Evolutionary conservation across 2,797 vertebrate genomes (phyloP), one percentile per base, ranked within the genome.

Genomic region (Falco naumanni): DNA sequence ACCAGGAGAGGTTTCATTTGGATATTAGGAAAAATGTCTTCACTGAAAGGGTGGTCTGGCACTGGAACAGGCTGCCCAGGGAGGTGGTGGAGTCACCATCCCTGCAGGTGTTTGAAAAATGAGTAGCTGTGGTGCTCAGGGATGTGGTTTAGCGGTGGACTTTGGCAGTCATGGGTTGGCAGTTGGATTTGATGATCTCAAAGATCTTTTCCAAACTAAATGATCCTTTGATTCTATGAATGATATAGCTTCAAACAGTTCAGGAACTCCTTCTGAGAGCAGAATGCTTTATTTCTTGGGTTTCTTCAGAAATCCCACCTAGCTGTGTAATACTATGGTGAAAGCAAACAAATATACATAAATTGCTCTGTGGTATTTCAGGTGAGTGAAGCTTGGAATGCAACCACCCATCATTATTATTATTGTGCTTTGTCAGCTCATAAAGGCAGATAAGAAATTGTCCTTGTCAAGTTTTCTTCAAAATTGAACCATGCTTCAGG

Each of bases 391-490:
- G 41, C 31, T 87, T 72, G 56, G 83, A 95, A 92, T 66, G 63
- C 59, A 90, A 59, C 33, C 53, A 89, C 74, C 19, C 63, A 75
- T 86, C 83, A 65, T 84, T 28, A 76, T 72, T 72, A 76, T 50
- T 78, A 76, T 9, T 77, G 68, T 47, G 26, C 64, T 89, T 80
- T 87, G 56, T 66, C 74, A 89, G 34, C 41, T 48, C 53, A 28
- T 50, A 68, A 89, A 87, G 47, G 47, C 64, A 74, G 90, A 45
- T 51, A 80, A 93, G 64, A 92, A 95, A 92, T 72, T 20, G 15
- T 82, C 66, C 70, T 76, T 82, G 75, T 75, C 84, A 89, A 77
- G 29, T 94, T 94, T 91, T 78, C 89, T 75, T 93, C 87, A 78
- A 15, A 93, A 91, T 1, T 74, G 75, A 85, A 68, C 82, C 68